phyloP scores from a whole-genome alignment of 2,888 invertebrate species.

The Apamea epomidion region DNA sequence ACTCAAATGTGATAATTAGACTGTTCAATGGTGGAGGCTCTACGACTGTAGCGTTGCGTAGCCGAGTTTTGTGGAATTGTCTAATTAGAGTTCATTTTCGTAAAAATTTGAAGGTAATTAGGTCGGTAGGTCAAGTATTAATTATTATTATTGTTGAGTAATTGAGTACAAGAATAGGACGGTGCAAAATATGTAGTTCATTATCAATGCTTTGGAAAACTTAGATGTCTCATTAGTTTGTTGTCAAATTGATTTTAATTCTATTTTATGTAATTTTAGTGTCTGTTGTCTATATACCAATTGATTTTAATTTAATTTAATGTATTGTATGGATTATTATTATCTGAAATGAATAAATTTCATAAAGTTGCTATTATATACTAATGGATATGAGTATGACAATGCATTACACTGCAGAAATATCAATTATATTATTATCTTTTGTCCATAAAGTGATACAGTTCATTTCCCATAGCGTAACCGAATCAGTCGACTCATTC shows the following conservation, averaged over 20 bases:
- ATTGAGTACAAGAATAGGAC: background rate
- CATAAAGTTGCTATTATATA: background rate
- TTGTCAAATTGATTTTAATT: too few relatives aligned
- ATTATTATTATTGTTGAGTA: slow-evolving; percentile 30
- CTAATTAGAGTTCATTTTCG: slow-evolving; percentile 36
- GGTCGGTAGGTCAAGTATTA: slow-evolving; percentile 24
- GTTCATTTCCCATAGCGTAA: slow-evolving; percentile 30
- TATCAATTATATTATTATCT: background rate
- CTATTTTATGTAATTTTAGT: too few relatives aligned
- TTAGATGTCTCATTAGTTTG: background rate
- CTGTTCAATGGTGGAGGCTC: slow-evolving; percentile 4
- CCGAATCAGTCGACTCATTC: slow-evolving; percentile 19
- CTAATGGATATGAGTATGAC: slow-evolving; percentile 7
- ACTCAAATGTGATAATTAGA: slow-evolving; percentile 49
- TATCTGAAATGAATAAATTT: too few relatives aligned
- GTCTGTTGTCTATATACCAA: too few relatives aligned
- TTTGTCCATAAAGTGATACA: slow-evolving; percentile 10
- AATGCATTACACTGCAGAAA: slow-evolving; percentile 2
- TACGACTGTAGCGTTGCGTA: background rate
- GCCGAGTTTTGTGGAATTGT: slow-evolving; percentile 24
- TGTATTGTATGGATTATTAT: too few relatives aligned
- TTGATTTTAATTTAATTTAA: too few relatives aligned
- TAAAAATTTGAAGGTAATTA: background rate
- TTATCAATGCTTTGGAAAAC: background rate
- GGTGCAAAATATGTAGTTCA: background rate